Evolutionary conservation across 2,797 vertebrate species (phyloP).

Genomic region (Pseudochromis fuscus): DNA sequence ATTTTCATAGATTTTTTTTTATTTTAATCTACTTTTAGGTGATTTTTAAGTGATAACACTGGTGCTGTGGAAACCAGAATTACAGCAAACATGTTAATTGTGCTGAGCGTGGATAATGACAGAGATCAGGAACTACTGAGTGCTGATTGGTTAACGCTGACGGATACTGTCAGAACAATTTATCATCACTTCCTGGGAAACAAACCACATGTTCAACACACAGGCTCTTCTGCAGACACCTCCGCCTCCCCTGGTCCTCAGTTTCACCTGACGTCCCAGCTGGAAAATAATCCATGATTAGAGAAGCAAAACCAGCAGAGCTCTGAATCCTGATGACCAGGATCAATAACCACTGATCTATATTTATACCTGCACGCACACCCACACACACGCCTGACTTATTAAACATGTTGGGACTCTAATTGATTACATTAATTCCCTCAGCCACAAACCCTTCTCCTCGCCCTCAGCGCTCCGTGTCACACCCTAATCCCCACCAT

Average conservation of each 20-base stretch:
- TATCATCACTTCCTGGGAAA: slow-evolving; percentile 1
- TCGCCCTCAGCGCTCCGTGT: slow-evolving; percentile 22
- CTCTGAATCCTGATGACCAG: slow-evolving; percentile 32
- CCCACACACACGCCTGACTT: slow-evolving; percentile 9
- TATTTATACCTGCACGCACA: slow-evolving; percentile 44
- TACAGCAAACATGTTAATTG: neutral
- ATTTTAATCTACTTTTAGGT: too few species aligned
- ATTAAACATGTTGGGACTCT: slow-evolving; percentile 9
- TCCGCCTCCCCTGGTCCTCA: neutral
- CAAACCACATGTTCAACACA: neutral
- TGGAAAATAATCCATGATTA: slow-evolving; percentile 51
- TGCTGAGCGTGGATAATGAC: too few species aligned
- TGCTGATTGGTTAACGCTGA: neutral
- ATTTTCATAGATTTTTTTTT: too few species aligned
- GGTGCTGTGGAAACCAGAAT: too few species aligned
- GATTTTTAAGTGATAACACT: too few species aligned
- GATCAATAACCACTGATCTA: slow-evolving; percentile 55
- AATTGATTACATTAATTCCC: slow-evolving; percentile 46
- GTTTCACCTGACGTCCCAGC: slow-evolving; percentile 32
- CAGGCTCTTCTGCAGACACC: neutral
- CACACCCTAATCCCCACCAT: slow-evolving; percentile 10
- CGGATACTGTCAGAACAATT: slow-evolving; percentile 1
- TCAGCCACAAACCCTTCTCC: slow-evolving; percentile 29
- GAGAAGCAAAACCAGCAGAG: slow-evolving; percentile 43
- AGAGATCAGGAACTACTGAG: neutral